Conservation (phyloP, 2,888 invertebrate species). For the Laspeyria flexula region DNA sequence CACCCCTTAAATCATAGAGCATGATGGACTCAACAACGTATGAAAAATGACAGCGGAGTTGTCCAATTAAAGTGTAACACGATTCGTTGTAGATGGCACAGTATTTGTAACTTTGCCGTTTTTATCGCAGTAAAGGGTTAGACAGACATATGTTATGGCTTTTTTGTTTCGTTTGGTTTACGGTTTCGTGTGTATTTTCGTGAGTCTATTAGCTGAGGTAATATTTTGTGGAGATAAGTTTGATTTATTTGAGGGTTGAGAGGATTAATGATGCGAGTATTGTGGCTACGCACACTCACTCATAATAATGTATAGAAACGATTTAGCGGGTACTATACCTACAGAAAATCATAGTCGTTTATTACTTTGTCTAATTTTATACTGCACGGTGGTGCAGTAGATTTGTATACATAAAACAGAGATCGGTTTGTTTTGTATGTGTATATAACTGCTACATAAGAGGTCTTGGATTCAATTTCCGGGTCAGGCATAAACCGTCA, state of each 20-base stretch:
- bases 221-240: slow-evolving; percentile 4
- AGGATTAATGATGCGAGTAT: background rate
- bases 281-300: background rate
- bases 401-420: too few relatives aligned
- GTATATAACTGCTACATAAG: too few relatives aligned
- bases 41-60: slow-evolving; percentile 68
- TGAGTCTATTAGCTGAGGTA: background rate
- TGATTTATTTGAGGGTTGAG: slow-evolving; percentile 4
- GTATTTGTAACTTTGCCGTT: slow-evolving; percentile 51
- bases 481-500: too few relatives aligned
- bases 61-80: slow-evolving; percentile 78
- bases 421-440: too few relatives aligned
- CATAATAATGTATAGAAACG: too few relatives aligned
- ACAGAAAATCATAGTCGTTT: too few relatives aligned
- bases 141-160: slow-evolving; percentile 10
- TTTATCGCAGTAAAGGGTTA: slow-evolving; percentile 33
- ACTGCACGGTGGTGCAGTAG: too few relatives aligned
- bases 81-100: slow-evolving; percentile 57
- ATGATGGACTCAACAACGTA: slow-evolving; percentile 47
- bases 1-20: slow-evolving; percentile 56
- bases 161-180: slow-evolving; percentile 2
- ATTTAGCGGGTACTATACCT: too few relatives aligned
- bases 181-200: slow-evolving; percentile 5
- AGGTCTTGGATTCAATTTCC: too few relatives aligned
- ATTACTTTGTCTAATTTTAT: too few relatives aligned